A percentile compares a stretch with the other conserved stretches of the same genome.
These are phyloP conservation scores for Ataeniobius toweri DNA, from an alignment of 2,797 vertebrate genomes.

Conservation along the genomic window DNA sequence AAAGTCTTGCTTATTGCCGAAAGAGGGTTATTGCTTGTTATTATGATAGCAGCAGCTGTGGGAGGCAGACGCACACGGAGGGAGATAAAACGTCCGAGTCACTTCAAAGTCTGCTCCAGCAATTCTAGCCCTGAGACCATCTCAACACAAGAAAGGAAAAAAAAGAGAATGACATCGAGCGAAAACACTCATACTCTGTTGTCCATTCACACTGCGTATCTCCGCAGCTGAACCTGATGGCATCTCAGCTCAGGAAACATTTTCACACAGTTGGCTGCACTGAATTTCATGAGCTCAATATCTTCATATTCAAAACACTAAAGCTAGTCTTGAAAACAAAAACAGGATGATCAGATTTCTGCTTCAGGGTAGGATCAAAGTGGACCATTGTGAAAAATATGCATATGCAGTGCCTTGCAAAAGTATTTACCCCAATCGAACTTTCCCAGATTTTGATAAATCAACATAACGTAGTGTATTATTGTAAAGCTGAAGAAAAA, in stretches of 20 bases:
- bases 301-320: neutral
- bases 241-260: constrained; percentile 29
- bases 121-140: constrained; percentile 50
- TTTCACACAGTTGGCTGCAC: constrained; percentile 8
- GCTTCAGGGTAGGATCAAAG: neutral
- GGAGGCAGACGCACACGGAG: constrained; percentile 70
- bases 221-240: constrained; percentile 31
- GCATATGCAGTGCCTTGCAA: neutral
- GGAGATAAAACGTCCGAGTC: constrained; percentile 49
- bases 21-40: constrained; percentile 72
- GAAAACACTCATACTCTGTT: constrained; percentile 26
- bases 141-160: constrained; percentile 21
- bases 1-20: constrained; percentile 67
- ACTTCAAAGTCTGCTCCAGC: constrained; percentile 70
- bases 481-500: neutral
- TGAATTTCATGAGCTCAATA: constrained; percentile 2
- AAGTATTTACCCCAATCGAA: neutral
- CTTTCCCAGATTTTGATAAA: neutral
- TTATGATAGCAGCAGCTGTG: constrained; percentile 66
- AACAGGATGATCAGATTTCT: neutral
- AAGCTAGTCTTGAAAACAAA: neutral
- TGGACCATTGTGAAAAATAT: neutral
- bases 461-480: neutral
- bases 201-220: constrained; percentile 50
- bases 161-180: neutral